phyloP scores from a whole-genome alignment of 1,140 invertebrate species.

The Mylabris phalerata region DNA sequence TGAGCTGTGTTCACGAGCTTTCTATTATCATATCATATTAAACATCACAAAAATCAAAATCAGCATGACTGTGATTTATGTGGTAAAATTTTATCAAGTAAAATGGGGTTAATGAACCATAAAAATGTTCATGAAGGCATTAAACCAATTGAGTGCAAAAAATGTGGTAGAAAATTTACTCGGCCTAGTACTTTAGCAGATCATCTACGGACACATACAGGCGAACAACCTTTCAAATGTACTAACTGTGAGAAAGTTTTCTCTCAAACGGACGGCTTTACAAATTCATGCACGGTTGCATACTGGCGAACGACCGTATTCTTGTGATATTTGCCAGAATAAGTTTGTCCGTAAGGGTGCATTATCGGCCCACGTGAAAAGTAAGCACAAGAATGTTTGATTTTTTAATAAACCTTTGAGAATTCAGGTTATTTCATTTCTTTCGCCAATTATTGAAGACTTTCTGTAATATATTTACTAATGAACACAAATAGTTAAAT shows the following conservation, averaged over 20 bases:
- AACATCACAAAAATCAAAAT: constrained; percentile 15
- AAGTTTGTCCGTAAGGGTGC: too few species aligned
- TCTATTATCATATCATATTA: too few species aligned
- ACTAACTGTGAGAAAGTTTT: constrained; percentile 23
- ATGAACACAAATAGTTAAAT: too few species aligned
- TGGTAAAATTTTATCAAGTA: constrained; percentile 8
- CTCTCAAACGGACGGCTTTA: constrained; percentile 8
- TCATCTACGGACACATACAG: constrained; percentile 14
- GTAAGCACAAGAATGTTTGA: too few species aligned
- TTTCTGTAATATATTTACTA: too few species aligned
- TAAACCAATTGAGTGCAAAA: constrained; percentile 14
- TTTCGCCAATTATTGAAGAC: too few species aligned
- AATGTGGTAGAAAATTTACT: constrained; percentile 13
- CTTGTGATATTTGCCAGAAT: constrained; percentile 13
- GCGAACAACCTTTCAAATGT: constrained; percentile 9
- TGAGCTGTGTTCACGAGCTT: too few species aligned
- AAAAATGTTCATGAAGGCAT: not conserved
- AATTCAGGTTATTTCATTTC: too few species aligned
- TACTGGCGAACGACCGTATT: constrained; percentile 13
- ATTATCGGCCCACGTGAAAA: too few species aligned
- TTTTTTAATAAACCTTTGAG: too few species aligned
- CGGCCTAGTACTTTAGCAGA: constrained; percentile 3
- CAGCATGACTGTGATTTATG: constrained; percentile 48
- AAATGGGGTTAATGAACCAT: not conserved
- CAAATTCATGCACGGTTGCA: constrained; percentile 7